Percentiles rank a stretch among this genome's conserved stretches.
These are phyloP conservation scores for Tetraneura akinire DNA, from an alignment of 1,140 invertebrate genomes.

Conservation along the genomic window DNA sequence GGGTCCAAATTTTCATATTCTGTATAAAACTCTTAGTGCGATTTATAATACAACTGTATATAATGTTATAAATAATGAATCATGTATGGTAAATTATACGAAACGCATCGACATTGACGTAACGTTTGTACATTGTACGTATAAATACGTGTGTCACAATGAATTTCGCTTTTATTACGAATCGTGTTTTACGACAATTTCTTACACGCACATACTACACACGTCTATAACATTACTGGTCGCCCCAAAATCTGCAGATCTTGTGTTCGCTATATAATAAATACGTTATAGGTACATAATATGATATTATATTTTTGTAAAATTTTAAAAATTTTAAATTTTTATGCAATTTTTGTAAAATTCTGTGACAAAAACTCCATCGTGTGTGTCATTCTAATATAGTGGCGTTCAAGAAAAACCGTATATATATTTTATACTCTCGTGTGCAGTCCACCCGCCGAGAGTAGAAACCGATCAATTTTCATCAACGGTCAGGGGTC, in stretches of 20 bases:
- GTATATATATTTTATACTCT: too few relatives aligned
- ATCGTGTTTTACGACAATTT: conserved; percentile 19
- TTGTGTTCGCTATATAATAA: too few relatives aligned
- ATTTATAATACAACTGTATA: too few relatives aligned
- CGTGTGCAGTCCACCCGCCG: background rate
- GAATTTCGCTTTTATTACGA: conserved; percentile 13
- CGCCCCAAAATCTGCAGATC: background rate
- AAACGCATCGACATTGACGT: background rate
- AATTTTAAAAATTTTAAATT: too few relatives aligned
- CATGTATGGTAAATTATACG: background rate
- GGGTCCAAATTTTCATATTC: too few relatives aligned
- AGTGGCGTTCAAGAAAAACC: too few relatives aligned
- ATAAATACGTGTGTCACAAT: background rate
- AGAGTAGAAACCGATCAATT: conserved; percentile 18
- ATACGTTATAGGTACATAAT: too few relatives aligned
- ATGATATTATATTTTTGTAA: too few relatives aligned
- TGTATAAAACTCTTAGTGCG: background rate
- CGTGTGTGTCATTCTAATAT: too few relatives aligned
- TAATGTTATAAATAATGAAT: too few relatives aligned
- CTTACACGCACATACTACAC: background rate
- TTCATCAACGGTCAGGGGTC: conserved; percentile 6
- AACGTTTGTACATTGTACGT: background rate
- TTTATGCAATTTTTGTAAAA: too few relatives aligned
- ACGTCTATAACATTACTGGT: conserved; percentile 12
- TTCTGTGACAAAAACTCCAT: too few relatives aligned